phyloP scores from a whole-genome alignment of 2,888 invertebrate species.

The Apodemia mormo region DNA sequence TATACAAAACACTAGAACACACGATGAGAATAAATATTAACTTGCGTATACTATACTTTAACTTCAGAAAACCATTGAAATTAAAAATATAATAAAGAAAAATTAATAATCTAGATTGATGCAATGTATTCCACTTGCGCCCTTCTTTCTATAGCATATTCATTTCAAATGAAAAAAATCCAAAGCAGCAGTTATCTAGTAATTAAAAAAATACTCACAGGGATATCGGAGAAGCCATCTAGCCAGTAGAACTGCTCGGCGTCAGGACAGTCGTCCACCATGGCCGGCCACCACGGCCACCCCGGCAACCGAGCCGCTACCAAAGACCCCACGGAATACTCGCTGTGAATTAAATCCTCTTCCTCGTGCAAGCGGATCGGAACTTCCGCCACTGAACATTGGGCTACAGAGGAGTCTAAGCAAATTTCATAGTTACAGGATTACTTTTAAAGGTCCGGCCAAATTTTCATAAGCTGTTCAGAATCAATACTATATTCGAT shows the following conservation, averaged over 20 bases:
- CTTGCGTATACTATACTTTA: no score
- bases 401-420: slow-evolving; percentile 67
- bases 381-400: slow-evolving; percentile 77
- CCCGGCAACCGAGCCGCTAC: slow-evolving; percentile 84
- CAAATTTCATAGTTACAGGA: background rate
- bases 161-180: background rate
- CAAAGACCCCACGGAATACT: slow-evolving; percentile 84
- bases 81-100: no score
- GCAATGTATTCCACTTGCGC: no score
- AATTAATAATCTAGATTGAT: no score
- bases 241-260: slow-evolving; percentile 82
- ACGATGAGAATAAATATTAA: no score
- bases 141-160: no score
- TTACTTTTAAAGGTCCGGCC: no score
- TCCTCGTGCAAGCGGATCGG: slow-evolving; percentile 65
- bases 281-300: slow-evolving; percentile 88
- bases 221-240: slow-evolving; percentile 76
- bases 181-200: no score
- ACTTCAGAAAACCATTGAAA: no score
- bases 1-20: no score
- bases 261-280: slow-evolving; percentile 86
- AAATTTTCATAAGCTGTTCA: no score
- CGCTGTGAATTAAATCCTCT: slow-evolving; percentile 79
- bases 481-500: no score
- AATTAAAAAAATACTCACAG: slow-evolving; percentile 52